These are phyloP conservation scores for Ptychobarbus kaznakovi DNA, from an alignment of 2,797 vertebrate genomes.

Conservation along the genomic window DNA sequence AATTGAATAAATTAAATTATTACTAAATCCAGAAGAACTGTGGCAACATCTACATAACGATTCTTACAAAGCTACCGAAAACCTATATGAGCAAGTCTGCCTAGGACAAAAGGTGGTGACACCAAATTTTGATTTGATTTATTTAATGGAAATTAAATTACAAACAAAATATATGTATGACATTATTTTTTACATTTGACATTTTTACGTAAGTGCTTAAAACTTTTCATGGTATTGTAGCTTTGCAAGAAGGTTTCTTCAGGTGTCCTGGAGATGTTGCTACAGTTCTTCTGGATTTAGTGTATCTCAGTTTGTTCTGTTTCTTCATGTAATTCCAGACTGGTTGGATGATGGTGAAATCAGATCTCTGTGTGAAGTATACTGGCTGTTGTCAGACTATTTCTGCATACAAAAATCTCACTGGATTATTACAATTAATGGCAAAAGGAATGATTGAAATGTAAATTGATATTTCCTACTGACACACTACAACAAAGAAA, in stretches of 20 bases:
- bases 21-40: neutral
- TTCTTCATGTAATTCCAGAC: too few relatives aligned
- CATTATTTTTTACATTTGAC: neutral
- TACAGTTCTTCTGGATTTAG: neutral
- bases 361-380: too few relatives aligned
- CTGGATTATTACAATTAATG: too few relatives aligned
- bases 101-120: neutral
- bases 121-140: neutral
- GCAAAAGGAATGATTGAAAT: too few relatives aligned
- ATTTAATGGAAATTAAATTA: neutral
- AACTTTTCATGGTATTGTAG: too few relatives aligned
- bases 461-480: too few relatives aligned
- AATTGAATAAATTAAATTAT: neutral
- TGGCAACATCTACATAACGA: neutral
- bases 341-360: too few relatives aligned
- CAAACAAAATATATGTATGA: neutral
- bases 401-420: too few relatives aligned
- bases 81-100: neutral
- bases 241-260: neutral
- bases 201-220: neutral
- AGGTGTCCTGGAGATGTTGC: neutral
- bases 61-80: neutral
- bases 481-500: too few relatives aligned
- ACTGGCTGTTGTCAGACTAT: too few relatives aligned
- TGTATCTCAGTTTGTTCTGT: too few relatives aligned